A percentile compares a stretch with the other conserved stretches of the same genome.
Conservation (phyloP, 2,113 vertebrate species). For the Syngnathus scovelli region DNA sequence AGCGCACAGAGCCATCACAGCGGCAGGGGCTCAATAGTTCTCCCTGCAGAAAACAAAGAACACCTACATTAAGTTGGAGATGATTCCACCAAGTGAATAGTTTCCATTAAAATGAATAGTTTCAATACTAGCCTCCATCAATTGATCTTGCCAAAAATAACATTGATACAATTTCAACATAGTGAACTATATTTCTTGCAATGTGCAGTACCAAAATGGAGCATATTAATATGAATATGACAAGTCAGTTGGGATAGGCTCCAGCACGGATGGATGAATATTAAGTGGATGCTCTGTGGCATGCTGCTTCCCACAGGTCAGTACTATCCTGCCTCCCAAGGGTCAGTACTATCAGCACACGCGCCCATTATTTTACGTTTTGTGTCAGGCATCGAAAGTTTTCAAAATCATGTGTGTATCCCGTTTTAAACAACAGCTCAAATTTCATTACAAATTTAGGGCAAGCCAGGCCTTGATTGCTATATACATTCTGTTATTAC, state of each 20-base stretch:
- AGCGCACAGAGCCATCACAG: constrained; percentile 80
- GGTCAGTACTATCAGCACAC: neutral
- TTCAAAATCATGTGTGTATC: too few relatives aligned
- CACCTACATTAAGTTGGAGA: constrained; percentile 14
- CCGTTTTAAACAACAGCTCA: too few relatives aligned
- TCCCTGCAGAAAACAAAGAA: constrained; percentile 66
- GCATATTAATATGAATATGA: too few relatives aligned
- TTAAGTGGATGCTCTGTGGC: neutral
- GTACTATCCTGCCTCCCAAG: neutral
- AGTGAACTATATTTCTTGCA: too few relatives aligned
- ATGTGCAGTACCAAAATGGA: too few relatives aligned
- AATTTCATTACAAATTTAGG: neutral
- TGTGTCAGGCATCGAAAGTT: neutral
- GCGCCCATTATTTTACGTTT: neutral
- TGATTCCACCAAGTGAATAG: too few relatives aligned
- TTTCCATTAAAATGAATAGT: too few relatives aligned
- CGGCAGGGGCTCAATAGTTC: constrained; percentile 82
- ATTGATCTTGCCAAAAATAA: too few relatives aligned
- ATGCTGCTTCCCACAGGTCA: neutral
- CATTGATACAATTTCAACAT: too few relatives aligned
- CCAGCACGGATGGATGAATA: neutral
- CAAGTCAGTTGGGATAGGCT: too few relatives aligned
- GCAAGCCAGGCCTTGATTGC: neutral
- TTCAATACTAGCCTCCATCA: too few relatives aligned
- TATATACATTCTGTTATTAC: neutral